Evolutionary conservation across 2,797 vertebrate genomes (phyloP).

Genomic region (Sebastes taczanowskii): DNA sequence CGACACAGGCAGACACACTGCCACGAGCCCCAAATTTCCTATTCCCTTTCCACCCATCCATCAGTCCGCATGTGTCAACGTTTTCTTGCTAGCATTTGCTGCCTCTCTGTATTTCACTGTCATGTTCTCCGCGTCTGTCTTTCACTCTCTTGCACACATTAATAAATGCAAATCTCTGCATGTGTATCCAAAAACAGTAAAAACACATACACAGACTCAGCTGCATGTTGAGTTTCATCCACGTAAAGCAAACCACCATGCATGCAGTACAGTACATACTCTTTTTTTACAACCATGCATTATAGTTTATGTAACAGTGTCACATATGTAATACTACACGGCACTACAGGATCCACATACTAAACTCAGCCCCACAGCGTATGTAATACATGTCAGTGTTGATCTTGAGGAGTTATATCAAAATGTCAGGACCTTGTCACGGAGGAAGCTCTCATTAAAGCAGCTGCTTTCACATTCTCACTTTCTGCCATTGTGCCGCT

Average conservation of each 20-base stretch:
- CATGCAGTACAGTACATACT: neutral
- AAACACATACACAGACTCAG: neutral
- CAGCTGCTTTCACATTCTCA: neutral
- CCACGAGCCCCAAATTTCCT: slow-evolving; percentile 57
- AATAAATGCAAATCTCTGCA: slow-evolving; percentile 25
- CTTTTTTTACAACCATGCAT: slow-evolving; percentile 21
- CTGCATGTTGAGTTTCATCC: neutral
- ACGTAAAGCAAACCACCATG: neutral
- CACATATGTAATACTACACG: neutral
- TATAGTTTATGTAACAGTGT: slow-evolving; percentile 16
- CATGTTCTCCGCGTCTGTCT: slow-evolving; percentile 6
- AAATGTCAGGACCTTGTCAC: slow-evolving; percentile 11
- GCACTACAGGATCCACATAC: neutral
- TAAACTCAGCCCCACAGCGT: neutral
- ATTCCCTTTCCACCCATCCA: slow-evolving; percentile 47
- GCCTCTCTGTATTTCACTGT: slow-evolving; percentile 28
- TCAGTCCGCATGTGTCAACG: slow-evolving; percentile 51
- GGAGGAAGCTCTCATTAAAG: slow-evolving; percentile 21
- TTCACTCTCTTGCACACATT: neutral
- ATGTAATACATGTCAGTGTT: slow-evolving; percentile 4
- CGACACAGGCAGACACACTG: slow-evolving; percentile 59
- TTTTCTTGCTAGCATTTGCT: slow-evolving; percentile 21
- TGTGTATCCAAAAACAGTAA: neutral
- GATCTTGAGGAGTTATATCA: slow-evolving; percentile 7
- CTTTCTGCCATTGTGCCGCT: slow-evolving; percentile 14